Base-by-base conservation (phyloP, 2,113 vertebrate genomes). In the Salvator merianae region DNA sequence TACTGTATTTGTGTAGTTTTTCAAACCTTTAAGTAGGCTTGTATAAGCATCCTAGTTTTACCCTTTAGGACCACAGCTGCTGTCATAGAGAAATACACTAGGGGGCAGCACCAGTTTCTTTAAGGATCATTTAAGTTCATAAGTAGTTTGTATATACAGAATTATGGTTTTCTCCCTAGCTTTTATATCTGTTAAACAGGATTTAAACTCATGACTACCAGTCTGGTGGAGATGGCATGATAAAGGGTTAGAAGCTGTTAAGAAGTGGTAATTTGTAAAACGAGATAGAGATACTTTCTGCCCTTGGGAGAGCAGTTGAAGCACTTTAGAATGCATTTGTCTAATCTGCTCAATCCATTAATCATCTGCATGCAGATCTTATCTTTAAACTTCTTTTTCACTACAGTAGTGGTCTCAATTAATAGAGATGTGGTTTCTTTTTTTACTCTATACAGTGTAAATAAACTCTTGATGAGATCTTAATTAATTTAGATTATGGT, bases 51-150 rank as follows among this genome's bases (percentile, higher is more conserved):
- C 43, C 43, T 9, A 47, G 10, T 9, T 47, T 47, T 9, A 47
- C 10, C 10, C 53, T 3, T 55, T 55, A 55, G 28, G 24, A 83
- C 66, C 18, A 28, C 65, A 3, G 79, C 72, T 68, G 43, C 59
- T 50, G 86, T 36, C 88, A 66, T 26, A 66, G 12, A 79, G 55
- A 32, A 79, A 77, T 40, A 68, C 93, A 94, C 90, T 79, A 94
- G 94, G 88, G 88, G 94, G 93, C 93, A 93, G 92, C 90, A 93
- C 65, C 68, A 83, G 50, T 47, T 90, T 74, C 89, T 62, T 2
- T 3, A 62, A 80, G n/a, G 2, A 26, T 84, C 20, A 36, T 9
- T 3, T 38, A 63, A n/a, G 50, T 34, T 47, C 12, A 38, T 68
- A 0, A 0, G 47, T 77, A 76, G 76, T 8, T 8, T 81, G 55